Conservation (phyloP, 2,888 invertebrate genomes). For the Zele albiditarsus region DNA sequence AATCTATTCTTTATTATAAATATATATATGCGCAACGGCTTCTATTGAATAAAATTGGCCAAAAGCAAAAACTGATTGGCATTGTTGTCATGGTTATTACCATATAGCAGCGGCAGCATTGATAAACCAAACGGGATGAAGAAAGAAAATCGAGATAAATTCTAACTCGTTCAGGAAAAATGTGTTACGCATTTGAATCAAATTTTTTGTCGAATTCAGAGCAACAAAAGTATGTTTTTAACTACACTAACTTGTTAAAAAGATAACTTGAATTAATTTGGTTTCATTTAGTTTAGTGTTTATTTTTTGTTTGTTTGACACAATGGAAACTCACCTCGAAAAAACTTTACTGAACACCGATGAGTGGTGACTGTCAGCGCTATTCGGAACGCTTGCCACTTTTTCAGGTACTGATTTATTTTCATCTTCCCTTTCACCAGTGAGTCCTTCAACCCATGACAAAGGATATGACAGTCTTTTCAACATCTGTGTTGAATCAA, state of each 20-base stretch:
- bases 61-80: not conserved
- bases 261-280: not conserved
- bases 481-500: constrained; percentile 81
- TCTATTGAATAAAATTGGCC: not conserved
- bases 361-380: constrained; percentile 79
- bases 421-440: constrained; percentile 82
- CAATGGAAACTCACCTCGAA: constrained; percentile 80
- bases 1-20: not conserved
- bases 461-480: constrained; percentile 93
- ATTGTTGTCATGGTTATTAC: not conserved
- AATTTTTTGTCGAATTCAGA: constrained; percentile 7
- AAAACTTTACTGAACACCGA: constrained; percentile 94
- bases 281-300: constrained; percentile 17
- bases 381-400: constrained; percentile 76
- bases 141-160: constrained; percentile 11
- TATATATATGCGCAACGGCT: not conserved
- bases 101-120: constrained; percentile 11
- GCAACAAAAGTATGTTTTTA: constrained; percentile 18
- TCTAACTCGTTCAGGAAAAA: constrained; percentile 31
- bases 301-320: not conserved
- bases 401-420: constrained; percentile 76
- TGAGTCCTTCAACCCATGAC: constrained; percentile 92
- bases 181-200: constrained; percentile 34
- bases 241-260: constrained; percentile 33
- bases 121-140: constrained; percentile 50